A percentile compares a stretch with the other conserved stretches of the same genome.
Conservation (phyloP, 1,140 invertebrate species). For the Atta texana region DNA sequence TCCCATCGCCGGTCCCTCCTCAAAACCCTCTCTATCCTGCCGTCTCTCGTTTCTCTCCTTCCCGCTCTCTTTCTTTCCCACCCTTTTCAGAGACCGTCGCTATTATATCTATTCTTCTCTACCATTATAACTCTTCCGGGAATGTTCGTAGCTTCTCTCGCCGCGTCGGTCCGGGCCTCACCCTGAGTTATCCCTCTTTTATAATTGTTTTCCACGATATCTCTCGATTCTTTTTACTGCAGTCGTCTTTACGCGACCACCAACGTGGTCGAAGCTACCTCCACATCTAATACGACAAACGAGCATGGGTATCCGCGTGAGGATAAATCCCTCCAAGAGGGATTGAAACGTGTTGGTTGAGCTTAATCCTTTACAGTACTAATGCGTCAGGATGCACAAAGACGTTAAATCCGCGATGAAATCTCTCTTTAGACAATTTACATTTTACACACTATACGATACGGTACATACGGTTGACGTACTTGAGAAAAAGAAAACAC, state of each 20-base stretch:
- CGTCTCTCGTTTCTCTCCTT: neutral
- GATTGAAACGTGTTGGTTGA: constrained; percentile 35
- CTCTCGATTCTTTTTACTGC: constrained; percentile 44
- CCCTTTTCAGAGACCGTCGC: constrained; percentile 51
- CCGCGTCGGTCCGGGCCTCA: neutral
- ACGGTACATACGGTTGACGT: too few species aligned
- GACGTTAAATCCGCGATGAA: constrained; percentile 37
- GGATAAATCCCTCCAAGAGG: constrained; percentile 4
- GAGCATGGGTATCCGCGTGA: constrained; percentile 10
- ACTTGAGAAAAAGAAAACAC: neutral
- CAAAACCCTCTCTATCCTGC: constrained; percentile 47
- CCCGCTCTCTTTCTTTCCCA: constrained; percentile 21
- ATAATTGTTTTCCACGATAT: constrained; percentile 72
- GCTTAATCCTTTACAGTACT: constrained; percentile 45
- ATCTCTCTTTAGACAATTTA: constrained; percentile 38
- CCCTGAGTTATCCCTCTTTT: constrained; percentile 25
- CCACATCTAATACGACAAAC: constrained; percentile 44
- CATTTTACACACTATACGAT: neutral
- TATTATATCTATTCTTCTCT: constrained; percentile 76
- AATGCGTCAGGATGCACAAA: constrained; percentile 47
- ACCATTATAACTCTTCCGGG: constrained; percentile 75
- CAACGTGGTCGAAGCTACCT: neutral
- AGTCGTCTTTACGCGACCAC: constrained; percentile 21
- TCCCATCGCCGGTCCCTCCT: constrained; percentile 51
- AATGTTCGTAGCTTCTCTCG: constrained; percentile 56